Conservation (phyloP, 1,140 invertebrate genomes). For the Magallana angulata region DNA sequence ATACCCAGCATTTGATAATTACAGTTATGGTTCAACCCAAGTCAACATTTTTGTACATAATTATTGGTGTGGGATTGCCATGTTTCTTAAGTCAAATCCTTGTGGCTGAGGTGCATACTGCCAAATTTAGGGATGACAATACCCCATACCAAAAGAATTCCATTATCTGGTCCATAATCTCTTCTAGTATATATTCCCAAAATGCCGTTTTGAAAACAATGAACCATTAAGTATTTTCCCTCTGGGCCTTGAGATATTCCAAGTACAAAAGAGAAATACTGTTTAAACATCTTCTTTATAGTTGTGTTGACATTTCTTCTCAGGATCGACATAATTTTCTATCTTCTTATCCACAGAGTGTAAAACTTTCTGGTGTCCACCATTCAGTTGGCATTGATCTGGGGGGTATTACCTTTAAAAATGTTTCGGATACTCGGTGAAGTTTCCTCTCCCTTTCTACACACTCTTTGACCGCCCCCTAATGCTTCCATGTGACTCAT, state of each 20-base stretch:
- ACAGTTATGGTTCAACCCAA: constrained; percentile 23
- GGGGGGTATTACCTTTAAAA: constrained; percentile 2
- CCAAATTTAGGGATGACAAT: constrained; percentile 17
- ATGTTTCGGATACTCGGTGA: background rate
- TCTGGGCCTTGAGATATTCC: constrained; percentile 10
- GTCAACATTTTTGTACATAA: constrained; percentile 31
- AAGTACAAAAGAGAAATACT: constrained; percentile 13
- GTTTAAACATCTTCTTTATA: constrained; percentile 37
- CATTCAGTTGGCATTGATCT: constrained; percentile 13
- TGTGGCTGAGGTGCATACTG: background rate
- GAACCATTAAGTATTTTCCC: background rate
- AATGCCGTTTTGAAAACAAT: constrained; percentile 31
- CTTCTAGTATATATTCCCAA: constrained; percentile 20
- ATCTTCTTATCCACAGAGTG: constrained; percentile 18
- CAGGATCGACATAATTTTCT: constrained; percentile 27
- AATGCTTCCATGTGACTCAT: background rate
- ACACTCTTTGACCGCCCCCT: background rate
- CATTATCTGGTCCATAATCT: constrained; percentile 18
- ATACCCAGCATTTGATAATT: constrained; percentile 24
- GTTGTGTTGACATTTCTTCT: constrained; percentile 23
- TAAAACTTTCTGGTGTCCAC: constrained; percentile 11
- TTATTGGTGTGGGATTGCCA: constrained; percentile 23
- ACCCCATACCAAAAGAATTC: constrained; percentile 20
- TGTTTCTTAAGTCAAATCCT: background rate
- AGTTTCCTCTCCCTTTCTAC: background rate